Evolutionary conservation across 2,888 invertebrate species (phyloP).

Genomic region (Eilema sororculum): DNA sequence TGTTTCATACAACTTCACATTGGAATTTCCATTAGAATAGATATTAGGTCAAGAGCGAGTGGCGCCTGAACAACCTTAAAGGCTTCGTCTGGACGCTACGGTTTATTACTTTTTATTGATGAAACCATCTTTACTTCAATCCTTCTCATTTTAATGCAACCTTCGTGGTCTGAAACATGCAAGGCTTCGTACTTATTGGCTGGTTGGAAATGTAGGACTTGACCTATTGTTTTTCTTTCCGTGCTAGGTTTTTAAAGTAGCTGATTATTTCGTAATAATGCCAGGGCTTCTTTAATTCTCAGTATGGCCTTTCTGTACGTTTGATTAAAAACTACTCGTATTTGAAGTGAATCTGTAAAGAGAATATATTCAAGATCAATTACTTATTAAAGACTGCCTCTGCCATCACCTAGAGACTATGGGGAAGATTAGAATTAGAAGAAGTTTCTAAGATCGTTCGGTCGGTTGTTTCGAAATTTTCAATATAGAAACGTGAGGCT

Average conservation of each 20-base stretch:
- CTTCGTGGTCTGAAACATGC: constrained; percentile 55
- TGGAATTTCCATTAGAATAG: constrained; percentile 69
- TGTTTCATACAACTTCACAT: constrained; percentile 40
- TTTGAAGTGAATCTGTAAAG: not conserved
- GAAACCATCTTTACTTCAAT: constrained; percentile 56
- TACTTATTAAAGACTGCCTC: not conserved
- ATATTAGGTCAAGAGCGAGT: constrained; percentile 66
- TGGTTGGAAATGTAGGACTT: constrained; percentile 38
- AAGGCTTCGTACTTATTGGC: constrained; percentile 54
- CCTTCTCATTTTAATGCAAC: constrained; percentile 52
- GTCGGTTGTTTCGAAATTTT: too few relatives aligned
- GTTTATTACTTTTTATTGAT: constrained; percentile 63
- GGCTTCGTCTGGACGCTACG: constrained; percentile 64
- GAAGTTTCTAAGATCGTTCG: not conserved
- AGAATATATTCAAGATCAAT: not conserved
- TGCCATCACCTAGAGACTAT: not conserved
- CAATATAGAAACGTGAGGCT: too few relatives aligned
- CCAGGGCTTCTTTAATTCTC: constrained; percentile 22
- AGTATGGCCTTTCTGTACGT: not conserved
- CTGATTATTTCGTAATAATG: constrained; percentile 31
- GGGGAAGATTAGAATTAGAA: not conserved
- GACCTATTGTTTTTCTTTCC: constrained; percentile 39
- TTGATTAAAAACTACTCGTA: not conserved
- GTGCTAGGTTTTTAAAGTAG: constrained; percentile 33
- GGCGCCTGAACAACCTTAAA: constrained; percentile 57